Evolutionary conservation across 2,797 vertebrate genomes (phyloP).

Genomic region (Hippocampus kuda): DNA sequence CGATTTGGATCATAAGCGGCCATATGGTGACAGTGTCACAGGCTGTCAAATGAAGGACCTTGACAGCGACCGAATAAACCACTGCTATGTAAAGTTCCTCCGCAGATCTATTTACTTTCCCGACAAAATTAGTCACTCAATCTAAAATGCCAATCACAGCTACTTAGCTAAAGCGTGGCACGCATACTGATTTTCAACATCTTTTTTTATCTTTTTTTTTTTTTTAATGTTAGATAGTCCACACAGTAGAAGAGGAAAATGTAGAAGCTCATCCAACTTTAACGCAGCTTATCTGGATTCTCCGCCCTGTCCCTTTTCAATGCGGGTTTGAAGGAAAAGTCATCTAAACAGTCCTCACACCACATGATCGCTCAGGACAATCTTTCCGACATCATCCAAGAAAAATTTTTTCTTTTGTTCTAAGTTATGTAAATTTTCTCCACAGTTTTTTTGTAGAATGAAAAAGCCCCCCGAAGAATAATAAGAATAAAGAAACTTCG

Average conservation of each 20-base stretch:
- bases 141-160: background rate
- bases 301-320: too few species aligned
- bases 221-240: too few species aligned
- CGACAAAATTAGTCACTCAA: background rate
- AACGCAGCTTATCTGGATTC: too few species aligned
- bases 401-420: background rate
- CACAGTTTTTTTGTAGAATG: background rate
- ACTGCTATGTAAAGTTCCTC: slow-evolving; percentile 36
- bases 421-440: background rate
- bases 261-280: too few species aligned
- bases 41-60: slow-evolving; percentile 56
- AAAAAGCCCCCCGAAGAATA: background rate
- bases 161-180: background rate
- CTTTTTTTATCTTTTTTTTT: too few species aligned
- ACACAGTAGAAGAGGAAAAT: too few species aligned
- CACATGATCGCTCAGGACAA: too few species aligned
- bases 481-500: background rate
- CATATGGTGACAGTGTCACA: slow-evolving; percentile 38
- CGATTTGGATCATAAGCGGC: slow-evolving; percentile 14
- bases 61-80: slow-evolving; percentile 37
- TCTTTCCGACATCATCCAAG: too few species aligned
- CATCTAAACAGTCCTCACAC: too few species aligned
- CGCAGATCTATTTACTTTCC: slow-evolving; percentile 31
- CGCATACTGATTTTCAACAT: background rate
- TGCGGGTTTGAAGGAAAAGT: too few species aligned